These are phyloP conservation scores for Dolichoris vasculosae DNA, from an alignment of 1,140 invertebrate species.

Conservation along the genomic window DNA sequence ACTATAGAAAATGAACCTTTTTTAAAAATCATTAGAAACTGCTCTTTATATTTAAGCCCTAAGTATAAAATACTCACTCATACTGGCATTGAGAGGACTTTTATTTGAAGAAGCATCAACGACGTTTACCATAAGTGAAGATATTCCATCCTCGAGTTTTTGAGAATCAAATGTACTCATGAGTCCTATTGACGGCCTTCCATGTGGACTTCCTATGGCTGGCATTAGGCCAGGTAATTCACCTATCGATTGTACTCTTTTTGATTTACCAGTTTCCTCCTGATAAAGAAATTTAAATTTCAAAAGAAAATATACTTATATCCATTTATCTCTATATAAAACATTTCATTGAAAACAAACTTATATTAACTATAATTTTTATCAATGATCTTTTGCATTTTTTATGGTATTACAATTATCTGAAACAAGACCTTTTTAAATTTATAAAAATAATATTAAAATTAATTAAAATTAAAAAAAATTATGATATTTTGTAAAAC, in stretches of 20 bases:
- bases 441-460: too few relatives aligned
- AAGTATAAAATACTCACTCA: constrained; percentile 60
- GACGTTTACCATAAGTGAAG: constrained; percentile 53
- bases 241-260: constrained; percentile 67
- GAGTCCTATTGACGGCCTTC: constrained; percentile 66
- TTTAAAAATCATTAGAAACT: constrained; percentile 26
- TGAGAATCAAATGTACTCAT: constrained; percentile 65
- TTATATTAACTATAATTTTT: too few relatives aligned
- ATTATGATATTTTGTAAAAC: too few relatives aligned
- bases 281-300: constrained; percentile 23
- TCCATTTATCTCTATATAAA: not conserved
- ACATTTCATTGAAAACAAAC: constrained; percentile 42
- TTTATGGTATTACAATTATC: too few relatives aligned
- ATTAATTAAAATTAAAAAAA: too few relatives aligned
- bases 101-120: constrained; percentile 66
- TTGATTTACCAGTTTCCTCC: constrained; percentile 65
- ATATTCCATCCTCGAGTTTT: constrained; percentile 65
- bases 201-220: constrained; percentile 63
- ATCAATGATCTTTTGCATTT: too few relatives aligned
- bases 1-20: constrained; percentile 56
- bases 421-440: too few relatives aligned
- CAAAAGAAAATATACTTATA: not conserved
- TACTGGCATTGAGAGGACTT: constrained; percentile 65
- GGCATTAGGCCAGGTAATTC: constrained; percentile 60
- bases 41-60: not conserved